Base-by-base conservation (phyloP, 2,888 invertebrate species). In the Tinea trinotella region DNA sequence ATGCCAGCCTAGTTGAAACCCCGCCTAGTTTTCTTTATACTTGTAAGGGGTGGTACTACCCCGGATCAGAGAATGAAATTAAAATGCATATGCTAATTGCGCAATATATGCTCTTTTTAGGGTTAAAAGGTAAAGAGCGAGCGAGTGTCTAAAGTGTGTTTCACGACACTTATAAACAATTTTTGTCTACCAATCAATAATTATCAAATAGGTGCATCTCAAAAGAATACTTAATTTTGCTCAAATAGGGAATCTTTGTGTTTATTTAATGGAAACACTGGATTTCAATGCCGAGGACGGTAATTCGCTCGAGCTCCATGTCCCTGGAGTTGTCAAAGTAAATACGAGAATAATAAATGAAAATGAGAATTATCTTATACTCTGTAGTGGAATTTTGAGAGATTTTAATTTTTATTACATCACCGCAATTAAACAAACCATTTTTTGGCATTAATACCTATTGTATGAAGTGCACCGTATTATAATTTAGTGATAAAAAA, bases 401-500 rank as follows among this genome's bases (percentile, higher is more conserved):
- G 12, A 40, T 40, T 17, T 46, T 10, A 46, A 6, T 19, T 19
- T 17, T 46, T 46, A 17, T 46, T 40, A 46, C 2, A 19, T 46
- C 2, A 19, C n/a, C 19, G 6, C 15, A 19, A 3, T 19, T 46
- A 19, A 46, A 7, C 19, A 46, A 4, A 15, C 3, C 9, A 46
- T 19, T 46, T 46, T 19, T 19, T 17, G 12, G 46, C 22, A 48
- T 48, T n/a, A 50, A 50, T 24, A 50, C 12, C 12, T 50, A 24
- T 22, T 18, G 24, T 50, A 50, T 13, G 24, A 24, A 24, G 50
- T 50, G 50, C 50, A 50, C 22, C 50, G 24, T 50, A 50, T 22
- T 13, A 24, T 24, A 24, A 15, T 50, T 19, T 17, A 50, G 24
- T 50, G 19, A 24, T 24, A 50, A 64, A 69, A 72, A 64, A 65